These are phyloP conservation scores for Malthinus seriepunctatus DNA, from an alignment of 2,888 invertebrate species.

Conservation along the genomic window DNA sequence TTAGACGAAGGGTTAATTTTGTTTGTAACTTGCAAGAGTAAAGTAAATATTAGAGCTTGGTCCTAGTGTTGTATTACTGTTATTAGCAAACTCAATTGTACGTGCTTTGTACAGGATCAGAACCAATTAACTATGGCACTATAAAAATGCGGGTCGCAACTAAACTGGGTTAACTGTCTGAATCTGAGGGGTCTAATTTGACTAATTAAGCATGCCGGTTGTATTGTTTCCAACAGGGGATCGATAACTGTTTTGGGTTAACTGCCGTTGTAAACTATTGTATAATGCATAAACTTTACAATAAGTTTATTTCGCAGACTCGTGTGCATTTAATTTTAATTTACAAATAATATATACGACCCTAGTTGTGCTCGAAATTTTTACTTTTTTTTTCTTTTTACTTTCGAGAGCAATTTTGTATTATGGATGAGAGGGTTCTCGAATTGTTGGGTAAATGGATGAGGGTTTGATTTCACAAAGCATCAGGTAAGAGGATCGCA, in stretches of 20 bases:
- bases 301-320: constrained; percentile 19
- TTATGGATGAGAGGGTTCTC: no score
- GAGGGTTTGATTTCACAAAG: no score
- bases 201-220: constrained; percentile 40
- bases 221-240: constrained; percentile 35
- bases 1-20: no score
- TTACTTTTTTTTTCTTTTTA: not conserved
- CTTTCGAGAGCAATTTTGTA: no score
- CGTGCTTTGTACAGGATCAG: constrained; percentile 25
- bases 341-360: constrained; percentile 8
- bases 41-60: constrained; percentile 16
- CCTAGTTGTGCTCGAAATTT: not conserved
- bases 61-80: constrained; percentile 14
- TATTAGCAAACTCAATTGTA: constrained; percentile 22
- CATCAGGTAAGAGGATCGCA: no score
- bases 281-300: constrained; percentile 29
- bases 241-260: constrained; percentile 34
- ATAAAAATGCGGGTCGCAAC: constrained; percentile 24
- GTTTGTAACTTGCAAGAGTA: not conserved
- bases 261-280: constrained; percentile 30
- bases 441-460: no score
- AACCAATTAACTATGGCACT: constrained; percentile 25
- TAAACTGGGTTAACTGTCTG: constrained; percentile 39
- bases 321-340: constrained; percentile 25
- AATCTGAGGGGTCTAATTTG: constrained; percentile 44